These are phyloP conservation scores for Andrena trimmerana DNA, from an alignment of 2,888 invertebrate genomes.

Conservation along the genomic window DNA sequence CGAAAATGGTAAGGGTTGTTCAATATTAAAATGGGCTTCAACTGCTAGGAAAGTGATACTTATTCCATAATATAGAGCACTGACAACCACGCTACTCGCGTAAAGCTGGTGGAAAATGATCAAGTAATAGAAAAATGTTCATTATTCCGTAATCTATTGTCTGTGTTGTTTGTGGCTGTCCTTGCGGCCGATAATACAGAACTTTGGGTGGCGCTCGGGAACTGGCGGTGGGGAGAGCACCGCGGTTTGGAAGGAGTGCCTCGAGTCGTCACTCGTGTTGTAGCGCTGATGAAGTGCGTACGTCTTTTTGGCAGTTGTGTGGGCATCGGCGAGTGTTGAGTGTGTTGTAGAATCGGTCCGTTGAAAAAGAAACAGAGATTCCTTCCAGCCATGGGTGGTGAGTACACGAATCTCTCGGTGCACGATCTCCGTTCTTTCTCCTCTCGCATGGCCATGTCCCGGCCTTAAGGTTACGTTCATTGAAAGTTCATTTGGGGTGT, in stretches of 20 bases:
- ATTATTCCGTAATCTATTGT: slow-evolving; percentile 3
- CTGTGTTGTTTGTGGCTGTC: slow-evolving; percentile 17
- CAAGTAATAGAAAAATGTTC: neutral
- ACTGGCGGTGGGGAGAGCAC: slow-evolving; percentile 16
- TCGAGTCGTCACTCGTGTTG: slow-evolving; percentile 77
- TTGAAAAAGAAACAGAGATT: slow-evolving; percentile 47
- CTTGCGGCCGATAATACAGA: slow-evolving; percentile 41
- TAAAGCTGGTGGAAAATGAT: no score
- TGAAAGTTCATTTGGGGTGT: slow-evolving; percentile 45
- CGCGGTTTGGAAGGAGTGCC: slow-evolving; percentile 25
- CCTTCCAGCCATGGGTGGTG: slow-evolving; percentile 79
- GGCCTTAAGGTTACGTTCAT: slow-evolving; percentile 45
- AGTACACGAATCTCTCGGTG: slow-evolving; percentile 59
- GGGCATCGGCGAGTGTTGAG: slow-evolving; percentile 73
- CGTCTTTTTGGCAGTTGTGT: slow-evolving; percentile 73
- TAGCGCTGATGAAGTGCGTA: slow-evolving; percentile 74
- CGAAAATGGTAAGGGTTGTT: no score
- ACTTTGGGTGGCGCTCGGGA: neutral
- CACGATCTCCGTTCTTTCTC: neutral
- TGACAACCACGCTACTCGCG: no score
- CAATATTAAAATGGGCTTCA: no score
- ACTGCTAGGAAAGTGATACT: no score
- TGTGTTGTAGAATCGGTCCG: slow-evolving; percentile 65
- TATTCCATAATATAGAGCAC: no score
- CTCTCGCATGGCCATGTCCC: neutral